Percentiles rank a stretch among this genome's conserved stretches.
These are phyloP conservation scores for Auanema freiburgensis DNA, from an alignment of 2,888 invertebrate genomes.

Conservation along the genomic window DNA sequence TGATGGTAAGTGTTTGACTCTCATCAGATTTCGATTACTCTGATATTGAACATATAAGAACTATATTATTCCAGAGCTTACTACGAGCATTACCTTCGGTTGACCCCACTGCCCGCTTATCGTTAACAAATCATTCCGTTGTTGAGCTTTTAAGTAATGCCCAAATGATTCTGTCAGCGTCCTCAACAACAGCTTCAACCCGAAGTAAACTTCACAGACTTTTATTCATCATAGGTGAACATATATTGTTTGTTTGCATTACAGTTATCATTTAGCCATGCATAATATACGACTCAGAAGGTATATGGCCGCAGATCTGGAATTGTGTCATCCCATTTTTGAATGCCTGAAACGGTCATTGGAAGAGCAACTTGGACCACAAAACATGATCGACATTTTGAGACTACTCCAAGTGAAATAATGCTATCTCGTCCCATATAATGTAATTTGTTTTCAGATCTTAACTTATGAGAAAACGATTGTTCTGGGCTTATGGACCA, in stretches of 20 bases:
- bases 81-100: slow-evolving; percentile 26
- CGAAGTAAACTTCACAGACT: slow-evolving; percentile 44
- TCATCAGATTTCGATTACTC: background rate
- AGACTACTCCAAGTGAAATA: slow-evolving; percentile 43
- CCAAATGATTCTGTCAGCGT: slow-evolving; percentile 27
- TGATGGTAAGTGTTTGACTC: slow-evolving; percentile 22
- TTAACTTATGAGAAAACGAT: slow-evolving; percentile 52
- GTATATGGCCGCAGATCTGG: slow-evolving; percentile 41
- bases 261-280: slow-evolving; percentile 27
- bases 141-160: slow-evolving; percentile 35
- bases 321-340: slow-evolving; percentile 46
- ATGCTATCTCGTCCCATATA: too few relatives aligned
- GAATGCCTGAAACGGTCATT: slow-evolving; percentile 45
- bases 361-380: slow-evolving; percentile 53
- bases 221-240: slow-evolving; percentile 38
- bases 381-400: slow-evolving; percentile 57
- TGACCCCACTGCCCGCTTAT: slow-evolving; percentile 34
- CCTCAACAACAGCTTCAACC: slow-evolving; percentile 31
- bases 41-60: background rate
- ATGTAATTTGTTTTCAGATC: slow-evolving; percentile 24
- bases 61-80: slow-evolving; percentile 27
- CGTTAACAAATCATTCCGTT: slow-evolving; percentile 22
- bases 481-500: slow-evolving; percentile 48
- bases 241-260: background rate
- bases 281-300: slow-evolving; percentile 49